Conservation (phyloP, 1,140 invertebrate genomes). For the Pseudomyrmex dendroicus region DNA sequence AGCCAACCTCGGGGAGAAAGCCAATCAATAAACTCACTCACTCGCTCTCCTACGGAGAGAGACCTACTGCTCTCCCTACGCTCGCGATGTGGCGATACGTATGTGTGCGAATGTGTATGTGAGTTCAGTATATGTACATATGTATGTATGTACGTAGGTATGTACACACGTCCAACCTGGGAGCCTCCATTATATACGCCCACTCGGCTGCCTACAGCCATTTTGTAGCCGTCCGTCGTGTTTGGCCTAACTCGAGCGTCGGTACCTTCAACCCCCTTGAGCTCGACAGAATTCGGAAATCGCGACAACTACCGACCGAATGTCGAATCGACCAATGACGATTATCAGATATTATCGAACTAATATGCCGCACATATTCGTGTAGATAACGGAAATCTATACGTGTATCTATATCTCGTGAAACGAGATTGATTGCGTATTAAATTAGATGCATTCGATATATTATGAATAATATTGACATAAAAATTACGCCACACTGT, state of each 20-base stretch:
- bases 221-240: slow-evolving; percentile 82
- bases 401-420: neutral
- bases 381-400: neutral
- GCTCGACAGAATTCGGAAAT: slow-evolving; percentile 38
- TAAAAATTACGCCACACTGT: neutral
- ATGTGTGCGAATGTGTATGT: neutral
- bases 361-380: neutral
- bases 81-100: slow-evolving; percentile 68
- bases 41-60: slow-evolving; percentile 78
- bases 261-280: slow-evolving; percentile 60
- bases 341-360: neutral
- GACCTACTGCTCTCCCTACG: slow-evolving; percentile 77
- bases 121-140: slow-evolving; percentile 10
- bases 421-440: slow-evolving; percentile 3
- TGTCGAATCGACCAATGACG: slow-evolving; percentile 18
- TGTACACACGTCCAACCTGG: slow-evolving; percentile 75
- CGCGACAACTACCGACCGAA: slow-evolving; percentile 14
- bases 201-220: slow-evolving; percentile 83
- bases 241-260: slow-evolving; percentile 63
- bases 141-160: slow-evolving; percentile 19
- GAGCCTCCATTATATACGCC: slow-evolving; percentile 85
- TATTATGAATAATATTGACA: neutral
- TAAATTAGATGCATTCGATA: neutral
- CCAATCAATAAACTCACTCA: slow-evolving; percentile 85
- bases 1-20: slow-evolving; percentile 82